Conservation (phyloP, 1,140 invertebrate genomes). For the Drosophila albomicans region DNA sequence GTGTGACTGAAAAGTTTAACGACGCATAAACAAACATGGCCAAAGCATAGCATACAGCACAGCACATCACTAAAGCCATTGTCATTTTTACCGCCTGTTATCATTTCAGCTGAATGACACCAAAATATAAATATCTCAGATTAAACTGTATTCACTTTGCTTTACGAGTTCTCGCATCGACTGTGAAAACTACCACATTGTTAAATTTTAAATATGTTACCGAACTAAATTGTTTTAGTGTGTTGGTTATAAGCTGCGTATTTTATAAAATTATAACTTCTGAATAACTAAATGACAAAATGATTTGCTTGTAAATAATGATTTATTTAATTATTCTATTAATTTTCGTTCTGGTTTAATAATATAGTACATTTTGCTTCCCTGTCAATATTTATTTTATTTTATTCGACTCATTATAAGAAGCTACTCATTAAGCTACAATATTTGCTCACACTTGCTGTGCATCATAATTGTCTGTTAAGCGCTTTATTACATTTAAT, state of each 20-base stretch:
- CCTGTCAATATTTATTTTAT: too few species aligned
- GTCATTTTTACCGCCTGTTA: slow-evolving; percentile 61
- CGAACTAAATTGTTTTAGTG: too few species aligned
- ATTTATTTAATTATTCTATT: too few species aligned
- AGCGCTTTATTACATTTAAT: slow-evolving; percentile 9
- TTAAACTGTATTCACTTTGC: slow-evolving; percentile 15
- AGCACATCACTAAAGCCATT: slow-evolving; percentile 60
- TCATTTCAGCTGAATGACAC: slow-evolving; percentile 52
- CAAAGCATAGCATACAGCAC: slow-evolving; percentile 5
- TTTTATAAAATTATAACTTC: too few species aligned
- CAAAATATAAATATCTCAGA: slow-evolving; percentile 12
- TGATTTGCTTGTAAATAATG: too few species aligned
- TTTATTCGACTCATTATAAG: too few species aligned
- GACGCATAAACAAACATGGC: slow-evolving; percentile 78
- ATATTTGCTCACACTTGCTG: too few species aligned
- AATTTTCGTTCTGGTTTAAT: too few species aligned
- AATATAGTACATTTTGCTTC: too few species aligned
- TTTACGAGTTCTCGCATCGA: slow-evolving; percentile 11
- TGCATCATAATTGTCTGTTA: not conserved
- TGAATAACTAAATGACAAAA: too few species aligned
- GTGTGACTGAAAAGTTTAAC: slow-evolving; percentile 78
- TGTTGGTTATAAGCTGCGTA: too few species aligned
- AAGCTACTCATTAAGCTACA: too few species aligned
- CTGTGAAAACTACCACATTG: not conserved
- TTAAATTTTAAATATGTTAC: not conserved